Percentiles rank a stretch among this genome's conserved stretches.
phyloP scores from a whole-genome alignment of 1,140 invertebrate genomes.

The Drosophila chauvacae region DNA sequence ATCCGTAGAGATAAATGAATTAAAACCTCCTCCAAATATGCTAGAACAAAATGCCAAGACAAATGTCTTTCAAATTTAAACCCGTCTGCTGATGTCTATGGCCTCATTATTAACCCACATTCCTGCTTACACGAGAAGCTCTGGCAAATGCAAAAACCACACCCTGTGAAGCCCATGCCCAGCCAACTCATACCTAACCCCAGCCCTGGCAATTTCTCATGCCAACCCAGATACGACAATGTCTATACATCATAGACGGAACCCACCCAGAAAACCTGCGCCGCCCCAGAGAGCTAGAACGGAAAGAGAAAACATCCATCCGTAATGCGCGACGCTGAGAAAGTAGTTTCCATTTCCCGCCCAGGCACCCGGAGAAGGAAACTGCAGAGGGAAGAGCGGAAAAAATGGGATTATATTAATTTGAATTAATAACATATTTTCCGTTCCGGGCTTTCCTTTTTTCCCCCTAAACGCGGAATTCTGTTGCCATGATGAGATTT shows the following conservation, averaged over 20 bases:
- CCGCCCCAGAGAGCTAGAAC: neutral
- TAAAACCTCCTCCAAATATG: neutral
- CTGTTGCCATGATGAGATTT: slow-evolving; percentile 51
- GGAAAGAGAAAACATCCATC: slow-evolving; percentile 61
- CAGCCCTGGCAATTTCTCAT: slow-evolving; percentile 23
- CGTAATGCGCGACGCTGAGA: slow-evolving; percentile 57
- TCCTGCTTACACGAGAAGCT: slow-evolving; percentile 13
- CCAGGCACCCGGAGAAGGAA: slow-evolving; percentile 15
- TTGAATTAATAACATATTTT: slow-evolving; percentile 84
- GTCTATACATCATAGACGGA: slow-evolving; percentile 61
- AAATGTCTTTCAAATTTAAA: slow-evolving; percentile 36
- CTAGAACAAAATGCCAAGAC: slow-evolving; percentile 21
- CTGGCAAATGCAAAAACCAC: slow-evolving; percentile 42
- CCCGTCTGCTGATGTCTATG: slow-evolving; percentile 23
- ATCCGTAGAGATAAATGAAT: slow-evolving; percentile 3
- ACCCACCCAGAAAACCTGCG: slow-evolving; percentile 5
- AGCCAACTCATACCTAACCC: slow-evolving; percentile 19
- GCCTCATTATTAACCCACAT: slow-evolving; percentile 47
- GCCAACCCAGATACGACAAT: slow-evolving; percentile 55
- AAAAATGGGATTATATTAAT: slow-evolving; percentile 80
- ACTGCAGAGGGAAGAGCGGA: slow-evolving; percentile 12
- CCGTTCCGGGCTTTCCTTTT: slow-evolving; percentile 46
- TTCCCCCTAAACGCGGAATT: slow-evolving; percentile 42
- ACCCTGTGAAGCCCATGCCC: slow-evolving; percentile 15
- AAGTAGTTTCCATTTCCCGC: slow-evolving; percentile 74